Evolutionary conservation across 2,797 vertebrate species (phyloP), one percentile per base, ranked within the genome.

Genomic region (Diplodus puntazzo): DNA sequence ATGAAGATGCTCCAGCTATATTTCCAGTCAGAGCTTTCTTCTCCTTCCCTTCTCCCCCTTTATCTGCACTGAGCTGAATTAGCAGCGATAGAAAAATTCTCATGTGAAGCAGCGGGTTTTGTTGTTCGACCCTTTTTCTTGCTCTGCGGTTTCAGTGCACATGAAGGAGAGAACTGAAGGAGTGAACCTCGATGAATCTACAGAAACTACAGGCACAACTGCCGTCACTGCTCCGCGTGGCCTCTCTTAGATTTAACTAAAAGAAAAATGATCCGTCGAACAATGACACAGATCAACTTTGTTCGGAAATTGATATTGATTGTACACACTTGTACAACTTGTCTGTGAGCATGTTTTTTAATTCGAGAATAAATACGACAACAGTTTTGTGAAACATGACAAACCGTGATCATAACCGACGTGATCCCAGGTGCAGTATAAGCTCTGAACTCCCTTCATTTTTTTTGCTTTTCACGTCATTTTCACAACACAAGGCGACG

Each of bases 321-420:
- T 92, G 92, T 93, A 92, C 92, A 82, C 89, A 84, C 80, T 70
- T 86, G 93, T 95, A 93, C 93, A 92, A 92, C 87, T 88, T 43
- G 92, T 94, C 87, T 90, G 93, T 94, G 92, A 94, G 94, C 94
- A 95, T 95, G 94, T 93, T 93, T 92, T 90, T 92, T 89, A 84
- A 80, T 91, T 91, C 79, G 86, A 91, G 77, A 91, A 92, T 90
- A 89, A 89, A 91, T 90, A 83, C 50, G 71, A 82, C 81, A 83
- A 78, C 80, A 59, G 84, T 92, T 90, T 93, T 92, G 91, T 92
- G 92, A 92, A 88, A 82, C 58, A 85, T 67, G 79, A 87, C 68
- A 34, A 34, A 85, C 81, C 63, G 67, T 48, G 83, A 77, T 88
- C 87, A 81, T 74, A 72, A 69, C 59, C 65, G 23, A 85, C 80